phyloP scores from a whole-genome alignment of 2,888 invertebrate genomes.

The Lasioglossum pauxillum region DNA sequence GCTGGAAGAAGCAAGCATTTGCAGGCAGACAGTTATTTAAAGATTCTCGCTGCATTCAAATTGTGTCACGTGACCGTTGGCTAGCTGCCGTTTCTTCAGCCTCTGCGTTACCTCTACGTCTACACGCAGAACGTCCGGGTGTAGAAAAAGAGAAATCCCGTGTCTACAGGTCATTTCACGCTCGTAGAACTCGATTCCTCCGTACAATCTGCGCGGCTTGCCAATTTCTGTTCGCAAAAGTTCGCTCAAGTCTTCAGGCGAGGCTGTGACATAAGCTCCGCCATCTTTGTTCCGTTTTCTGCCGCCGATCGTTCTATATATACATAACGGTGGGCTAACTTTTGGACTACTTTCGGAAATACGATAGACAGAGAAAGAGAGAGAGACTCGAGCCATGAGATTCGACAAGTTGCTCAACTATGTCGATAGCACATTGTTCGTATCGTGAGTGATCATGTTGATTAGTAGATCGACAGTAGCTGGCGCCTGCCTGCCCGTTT shows the following conservation, averaged over 20 bases:
- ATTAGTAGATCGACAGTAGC: conserved; percentile 56
- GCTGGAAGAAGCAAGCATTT: conserved; percentile 55
- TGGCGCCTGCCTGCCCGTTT: conserved; percentile 70
- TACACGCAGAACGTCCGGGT: conserved; percentile 20
- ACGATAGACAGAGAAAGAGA: background rate
- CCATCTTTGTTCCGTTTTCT: conserved; percentile 38
- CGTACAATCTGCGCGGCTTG: background rate
- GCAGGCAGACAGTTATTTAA: conserved; percentile 73
- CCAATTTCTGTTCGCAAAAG: background rate
- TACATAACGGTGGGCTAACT: background rate
- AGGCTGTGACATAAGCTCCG: background rate
- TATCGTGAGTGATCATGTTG: conserved; percentile 38
- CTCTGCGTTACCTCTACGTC: conserved; percentile 39
- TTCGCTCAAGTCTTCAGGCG: conserved; percentile 18
- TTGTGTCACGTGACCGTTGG: conserved; percentile 66
- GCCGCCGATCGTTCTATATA: background rate
- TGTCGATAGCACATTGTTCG: background rate
- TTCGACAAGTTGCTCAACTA: conserved; percentile 16
- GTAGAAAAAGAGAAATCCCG: conserved; percentile 57
- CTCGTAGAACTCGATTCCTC: conserved; percentile 31
- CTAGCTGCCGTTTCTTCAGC: conserved; percentile 65
- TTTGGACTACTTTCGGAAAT: background rate
- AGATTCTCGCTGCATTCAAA: conserved; percentile 71
- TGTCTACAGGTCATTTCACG: conserved; percentile 50
- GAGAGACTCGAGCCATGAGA: too few relatives aligned